phyloP scores from a whole-genome alignment of 2,113 vertebrate species.

The Oxyura jamaicensis region DNA sequence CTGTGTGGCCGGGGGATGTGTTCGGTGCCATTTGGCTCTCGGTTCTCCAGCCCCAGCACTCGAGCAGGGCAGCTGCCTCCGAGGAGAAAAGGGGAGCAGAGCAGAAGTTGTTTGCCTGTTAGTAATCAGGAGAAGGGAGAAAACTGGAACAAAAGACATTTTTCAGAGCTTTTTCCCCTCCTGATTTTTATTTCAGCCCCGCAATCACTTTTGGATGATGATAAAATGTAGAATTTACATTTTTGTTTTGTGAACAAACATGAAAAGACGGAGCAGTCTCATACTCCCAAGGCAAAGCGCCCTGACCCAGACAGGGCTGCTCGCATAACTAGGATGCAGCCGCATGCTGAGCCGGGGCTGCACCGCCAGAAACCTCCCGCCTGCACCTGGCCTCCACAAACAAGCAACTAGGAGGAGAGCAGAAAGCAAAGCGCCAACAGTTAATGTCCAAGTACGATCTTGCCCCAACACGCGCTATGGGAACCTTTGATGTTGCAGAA shows the following conservation, averaged over 20 bases:
- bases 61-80: rapidly evolving
- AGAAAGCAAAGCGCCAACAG: not conserved
- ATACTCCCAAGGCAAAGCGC: rapidly evolving
- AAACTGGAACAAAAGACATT: not conserved
- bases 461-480: not conserved
- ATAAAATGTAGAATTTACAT: not conserved
- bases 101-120: not conserved
- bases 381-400: not conserved
- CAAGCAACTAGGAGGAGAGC: not conserved
- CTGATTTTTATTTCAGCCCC: not conserved
- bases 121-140: not conserved
- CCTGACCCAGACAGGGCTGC: rapidly evolving
- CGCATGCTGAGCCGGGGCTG: not conserved
- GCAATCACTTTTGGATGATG: not conserved
- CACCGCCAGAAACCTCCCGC: not conserved
- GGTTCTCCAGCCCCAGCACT: not conserved
- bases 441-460: not conserved
- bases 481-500: conserved; percentile 14
- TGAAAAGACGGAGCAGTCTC: not conserved
- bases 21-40: not conserved
- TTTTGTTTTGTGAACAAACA: not conserved
- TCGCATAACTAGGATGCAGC: not conserved
- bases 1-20: rapidly evolving
- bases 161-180: not conserved
- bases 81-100: not conserved